Evolutionary conservation across 1,140 invertebrate species (phyloP).

Genomic region (Lineus longissimus): DNA sequence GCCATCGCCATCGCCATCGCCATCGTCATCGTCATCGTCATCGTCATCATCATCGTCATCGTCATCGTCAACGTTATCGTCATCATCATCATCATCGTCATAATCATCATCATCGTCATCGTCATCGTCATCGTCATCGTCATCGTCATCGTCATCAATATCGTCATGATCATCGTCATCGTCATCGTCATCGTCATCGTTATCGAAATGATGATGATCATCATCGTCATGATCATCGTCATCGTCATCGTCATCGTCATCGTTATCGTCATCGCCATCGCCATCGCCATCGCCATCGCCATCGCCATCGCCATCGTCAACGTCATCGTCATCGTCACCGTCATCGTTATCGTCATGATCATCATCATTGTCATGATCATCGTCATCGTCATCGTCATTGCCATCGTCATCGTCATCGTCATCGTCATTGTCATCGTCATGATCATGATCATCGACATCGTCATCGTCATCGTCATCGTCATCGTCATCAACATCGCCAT

Average conservation of each 20-base stretch:
- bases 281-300: neutral
- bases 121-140: too few relatives aligned
- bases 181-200: too few relatives aligned
- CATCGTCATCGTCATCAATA: too few relatives aligned
- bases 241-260: too few relatives aligned
- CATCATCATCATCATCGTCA: too few relatives aligned
- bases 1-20: conserved; percentile 1
- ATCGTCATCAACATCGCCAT: neutral
- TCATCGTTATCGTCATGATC: too few relatives aligned
- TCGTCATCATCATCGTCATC: conserved; percentile 1
- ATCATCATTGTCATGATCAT: too few relatives aligned
- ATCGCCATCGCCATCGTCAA: neutral
- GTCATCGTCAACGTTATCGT: neutral
- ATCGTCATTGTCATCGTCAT: too few relatives aligned
- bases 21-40: conserved; percentile 1
- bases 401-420: conserved; percentile 1
- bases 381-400: conserved; percentile 1
- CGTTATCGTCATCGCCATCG: conserved; percentile 1
- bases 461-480: conserved; percentile 1
- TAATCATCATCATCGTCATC: too few relatives aligned
- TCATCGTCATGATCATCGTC: too few relatives aligned
- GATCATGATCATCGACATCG: too few relatives aligned
- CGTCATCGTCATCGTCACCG: conserved; percentile 1
- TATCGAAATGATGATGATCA: neutral
- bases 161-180: too few relatives aligned